phyloP scores from a whole-genome alignment of 2,888 invertebrate genomes.

The Spicauda simplicius region DNA sequence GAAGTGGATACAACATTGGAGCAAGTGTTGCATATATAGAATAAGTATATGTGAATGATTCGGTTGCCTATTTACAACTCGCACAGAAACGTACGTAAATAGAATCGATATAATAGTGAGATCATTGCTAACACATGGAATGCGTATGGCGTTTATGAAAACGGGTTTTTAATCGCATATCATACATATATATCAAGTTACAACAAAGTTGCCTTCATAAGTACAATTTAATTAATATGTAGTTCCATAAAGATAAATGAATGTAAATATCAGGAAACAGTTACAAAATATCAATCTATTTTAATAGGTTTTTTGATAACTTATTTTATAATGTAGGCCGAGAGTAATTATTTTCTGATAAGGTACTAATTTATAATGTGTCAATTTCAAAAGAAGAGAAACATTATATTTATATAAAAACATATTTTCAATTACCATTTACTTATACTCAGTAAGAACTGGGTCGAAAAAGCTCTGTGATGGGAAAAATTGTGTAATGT shows the following conservation, averaged over 20 bases:
- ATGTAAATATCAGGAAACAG: neutral
- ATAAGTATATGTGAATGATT: neutral
- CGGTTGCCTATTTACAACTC: neutral
- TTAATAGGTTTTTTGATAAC: neutral
- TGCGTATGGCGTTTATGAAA: neutral
- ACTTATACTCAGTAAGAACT: no score
- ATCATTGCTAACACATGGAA: constrained; percentile 7
- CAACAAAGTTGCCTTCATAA: no score
- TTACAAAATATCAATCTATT: neutral
- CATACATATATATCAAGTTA: no score
- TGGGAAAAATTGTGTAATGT: no score
- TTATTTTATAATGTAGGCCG: neutral
- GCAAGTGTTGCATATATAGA: neutral
- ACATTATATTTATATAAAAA: no score
- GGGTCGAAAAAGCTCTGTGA: no score
- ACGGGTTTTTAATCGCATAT: no score
- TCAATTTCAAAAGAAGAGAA: no score
- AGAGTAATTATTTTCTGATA: neutral
- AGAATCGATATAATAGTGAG: constrained; percentile 15
- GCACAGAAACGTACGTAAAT: constrained; percentile 1
- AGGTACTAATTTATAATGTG: neutral
- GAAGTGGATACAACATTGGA: neutral
- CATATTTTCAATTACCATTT: no score
- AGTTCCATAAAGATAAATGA: neutral
- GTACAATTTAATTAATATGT: neutral